Percentiles rank a stretch among this genome's conserved stretches.
Conservation (phyloP, 1,140 invertebrate genomes). For the Drosophila baimaii region DNA sequence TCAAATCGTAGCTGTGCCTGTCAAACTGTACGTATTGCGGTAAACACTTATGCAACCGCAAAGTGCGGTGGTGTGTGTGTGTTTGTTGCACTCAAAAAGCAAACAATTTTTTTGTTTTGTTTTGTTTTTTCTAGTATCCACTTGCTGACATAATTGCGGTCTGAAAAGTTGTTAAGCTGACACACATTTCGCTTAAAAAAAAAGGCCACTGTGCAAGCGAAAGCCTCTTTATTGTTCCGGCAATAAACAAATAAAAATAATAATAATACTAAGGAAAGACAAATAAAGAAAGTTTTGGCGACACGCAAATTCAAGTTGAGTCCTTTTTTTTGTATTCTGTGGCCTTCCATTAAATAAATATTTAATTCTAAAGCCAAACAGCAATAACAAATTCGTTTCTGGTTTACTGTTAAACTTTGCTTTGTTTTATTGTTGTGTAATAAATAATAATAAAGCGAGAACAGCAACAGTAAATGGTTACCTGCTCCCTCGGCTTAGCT, state of each 20-base stretch:
- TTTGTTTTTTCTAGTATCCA: constrained; percentile 6
- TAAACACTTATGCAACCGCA: constrained; percentile 79
- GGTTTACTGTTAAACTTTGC: not conserved
- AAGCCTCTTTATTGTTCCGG: not conserved
- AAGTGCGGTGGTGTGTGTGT: constrained; percentile 14
- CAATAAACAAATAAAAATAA: constrained; percentile 11
- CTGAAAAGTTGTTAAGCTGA: constrained; percentile 38
- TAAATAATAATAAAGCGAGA: not conserved
- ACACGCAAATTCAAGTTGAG: constrained; percentile 49
- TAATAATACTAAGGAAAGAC: constrained; percentile 3
- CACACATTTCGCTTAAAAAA: constrained; percentile 53
- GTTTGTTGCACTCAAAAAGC: constrained; percentile 61
- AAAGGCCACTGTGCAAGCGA: constrained; percentile 1
- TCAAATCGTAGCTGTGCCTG: constrained; percentile 32
- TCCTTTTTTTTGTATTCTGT: not conserved
- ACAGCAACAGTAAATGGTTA: not conserved
- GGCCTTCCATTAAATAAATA: not conserved
- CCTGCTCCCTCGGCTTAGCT: not conserved
- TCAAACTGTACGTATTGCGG: constrained; percentile 65
- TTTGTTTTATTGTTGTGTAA: not conserved
- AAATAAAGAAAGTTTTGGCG: constrained; percentile 8
- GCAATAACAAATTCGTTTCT: no score
- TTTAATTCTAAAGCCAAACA: not conserved
- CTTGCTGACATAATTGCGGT: constrained; percentile 70
- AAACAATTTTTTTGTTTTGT: constrained; percentile 58